These are phyloP conservation scores for Willowsia nigromaculata DNA, from an alignment of 2,888 invertebrate genomes.

Conservation along the genomic window DNA sequence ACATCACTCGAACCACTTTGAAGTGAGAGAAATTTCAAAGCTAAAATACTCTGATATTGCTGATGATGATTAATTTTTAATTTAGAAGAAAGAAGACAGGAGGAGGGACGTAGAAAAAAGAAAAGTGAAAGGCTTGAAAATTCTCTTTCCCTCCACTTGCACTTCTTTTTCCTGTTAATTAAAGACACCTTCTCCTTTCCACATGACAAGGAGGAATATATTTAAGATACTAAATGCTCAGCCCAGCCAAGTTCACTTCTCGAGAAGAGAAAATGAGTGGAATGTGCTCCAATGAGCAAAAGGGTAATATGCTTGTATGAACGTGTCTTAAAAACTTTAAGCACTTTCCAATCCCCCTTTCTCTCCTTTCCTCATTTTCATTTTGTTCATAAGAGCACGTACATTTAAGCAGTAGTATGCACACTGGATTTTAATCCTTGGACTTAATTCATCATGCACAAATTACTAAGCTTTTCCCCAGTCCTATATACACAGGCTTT, in stretches of 20 bases:
- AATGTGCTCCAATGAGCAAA: slow-evolving; percentile 59
- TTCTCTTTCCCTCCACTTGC: slow-evolving; percentile 7
- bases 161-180: slow-evolving; percentile 60
- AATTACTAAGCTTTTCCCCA: slow-evolving; percentile 29
- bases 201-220: neutral
- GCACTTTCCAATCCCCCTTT: slow-evolving; percentile 53
- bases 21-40: neutral
- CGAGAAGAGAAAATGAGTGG: slow-evolving; percentile 37
- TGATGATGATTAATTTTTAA: slow-evolving; percentile 65
- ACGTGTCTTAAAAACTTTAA: slow-evolving; percentile 65
- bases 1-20: neutral
- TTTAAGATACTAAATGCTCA: neutral
- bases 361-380: slow-evolving; percentile 42
- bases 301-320: slow-evolving; percentile 55
- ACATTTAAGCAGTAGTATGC: no score
- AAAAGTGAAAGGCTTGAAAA: slow-evolving; percentile 26
- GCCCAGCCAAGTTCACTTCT: neutral
- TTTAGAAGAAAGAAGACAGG: slow-evolving; percentile 51
- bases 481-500: neutral
- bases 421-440: slow-evolving; percentile 57
- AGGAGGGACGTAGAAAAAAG: slow-evolving; percentile 6
- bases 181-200: slow-evolving; percentile 65
- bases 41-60: neutral
- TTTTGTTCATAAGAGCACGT: slow-evolving; percentile 38
- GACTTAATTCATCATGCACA: slow-evolving; percentile 64